Conservation (phyloP, 2,888 invertebrate genomes). For the Ceraclea dissimilis region DNA sequence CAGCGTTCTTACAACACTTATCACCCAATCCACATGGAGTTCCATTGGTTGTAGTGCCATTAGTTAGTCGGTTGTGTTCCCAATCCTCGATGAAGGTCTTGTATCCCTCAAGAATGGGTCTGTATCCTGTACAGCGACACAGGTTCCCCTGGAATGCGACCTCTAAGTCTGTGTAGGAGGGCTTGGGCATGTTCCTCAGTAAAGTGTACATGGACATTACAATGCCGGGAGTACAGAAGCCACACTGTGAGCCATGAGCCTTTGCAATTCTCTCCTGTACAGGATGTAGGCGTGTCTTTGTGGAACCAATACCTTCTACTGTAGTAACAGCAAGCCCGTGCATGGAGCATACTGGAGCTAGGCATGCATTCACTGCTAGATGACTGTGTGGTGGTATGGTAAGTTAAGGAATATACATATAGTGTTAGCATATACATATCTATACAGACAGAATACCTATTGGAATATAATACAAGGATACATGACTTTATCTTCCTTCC, state of each 20-base stretch:
- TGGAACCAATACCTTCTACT: constrained; percentile 87
- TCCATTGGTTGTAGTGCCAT: neutral
- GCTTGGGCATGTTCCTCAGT: constrained; percentile 63
- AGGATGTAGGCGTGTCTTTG: constrained; percentile 69
- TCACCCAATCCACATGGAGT: constrained; percentile 54
- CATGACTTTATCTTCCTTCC: constrained; percentile 45
- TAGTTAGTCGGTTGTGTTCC: constrained; percentile 43
- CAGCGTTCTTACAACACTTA: constrained; percentile 55
- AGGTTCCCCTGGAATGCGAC: constrained; percentile 75
- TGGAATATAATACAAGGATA: constrained; percentile 34
- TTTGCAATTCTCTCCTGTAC: constrained; percentile 83
- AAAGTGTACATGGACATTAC: constrained; percentile 96
- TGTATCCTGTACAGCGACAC: constrained; percentile 90
- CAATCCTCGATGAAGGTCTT: constrained; percentile 75
- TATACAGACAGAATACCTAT: too few relatives aligned
- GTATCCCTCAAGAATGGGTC: constrained; percentile 88
- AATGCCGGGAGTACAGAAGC: constrained; percentile 92
- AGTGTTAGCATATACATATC: too few relatives aligned
- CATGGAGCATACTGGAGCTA: constrained; percentile 78
- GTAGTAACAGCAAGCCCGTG: constrained; percentile 88
- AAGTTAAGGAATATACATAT: neutral
- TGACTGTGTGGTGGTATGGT: constrained; percentile 47
- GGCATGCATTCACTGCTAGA: constrained; percentile 80
- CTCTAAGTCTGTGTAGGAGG: constrained; percentile 70
- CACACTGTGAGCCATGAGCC: constrained; percentile 91